Evolutionary conservation across 2,797 vertebrate species (phyloP).

Genomic region (Neosilurus mollespiculum): DNA sequence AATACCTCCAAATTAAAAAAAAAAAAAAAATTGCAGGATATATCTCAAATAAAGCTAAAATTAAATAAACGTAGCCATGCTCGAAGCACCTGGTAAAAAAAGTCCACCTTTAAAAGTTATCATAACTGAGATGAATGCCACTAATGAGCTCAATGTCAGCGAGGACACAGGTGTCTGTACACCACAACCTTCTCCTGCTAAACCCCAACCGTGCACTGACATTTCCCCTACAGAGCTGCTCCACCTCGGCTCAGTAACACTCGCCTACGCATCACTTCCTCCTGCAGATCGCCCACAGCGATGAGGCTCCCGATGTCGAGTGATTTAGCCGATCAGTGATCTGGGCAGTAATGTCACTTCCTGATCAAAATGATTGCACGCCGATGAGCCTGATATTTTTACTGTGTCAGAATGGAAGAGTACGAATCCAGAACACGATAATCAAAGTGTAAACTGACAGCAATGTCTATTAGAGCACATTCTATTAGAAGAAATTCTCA

Average conservation of each 20-base stretch:
- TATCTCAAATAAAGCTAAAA: background rate
- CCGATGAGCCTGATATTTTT: background rate
- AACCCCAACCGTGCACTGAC: conserved; percentile 56
- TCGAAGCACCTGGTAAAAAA: background rate
- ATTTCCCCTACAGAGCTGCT: conserved; percentile 62
- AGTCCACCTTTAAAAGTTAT: background rate
- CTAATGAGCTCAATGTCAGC: conserved; percentile 24
- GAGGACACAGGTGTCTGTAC: conserved; percentile 23
- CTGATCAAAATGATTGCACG: conserved; percentile 27
- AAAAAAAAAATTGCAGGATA: no score
- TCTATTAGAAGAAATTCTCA: background rate
- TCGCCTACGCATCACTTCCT: conserved; percentile 41
- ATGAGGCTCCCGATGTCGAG: conserved; percentile 26
- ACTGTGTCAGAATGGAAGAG: no score
- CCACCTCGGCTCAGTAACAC: conserved; percentile 37
- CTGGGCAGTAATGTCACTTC: conserved; percentile 41
- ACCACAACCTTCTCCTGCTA: conserved; percentile 27
- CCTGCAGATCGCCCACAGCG: conserved; percentile 38
- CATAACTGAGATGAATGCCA: background rate
- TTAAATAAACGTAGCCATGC: no score
- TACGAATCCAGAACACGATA: background rate
- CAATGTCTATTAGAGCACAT: no score
- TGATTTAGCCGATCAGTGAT: conserved; percentile 18
- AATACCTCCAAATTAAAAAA: background rate
- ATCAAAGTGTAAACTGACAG: background rate